Conservation (phyloP, 2,797 vertebrate species). For the Poeciliopsis gracilis region DNA sequence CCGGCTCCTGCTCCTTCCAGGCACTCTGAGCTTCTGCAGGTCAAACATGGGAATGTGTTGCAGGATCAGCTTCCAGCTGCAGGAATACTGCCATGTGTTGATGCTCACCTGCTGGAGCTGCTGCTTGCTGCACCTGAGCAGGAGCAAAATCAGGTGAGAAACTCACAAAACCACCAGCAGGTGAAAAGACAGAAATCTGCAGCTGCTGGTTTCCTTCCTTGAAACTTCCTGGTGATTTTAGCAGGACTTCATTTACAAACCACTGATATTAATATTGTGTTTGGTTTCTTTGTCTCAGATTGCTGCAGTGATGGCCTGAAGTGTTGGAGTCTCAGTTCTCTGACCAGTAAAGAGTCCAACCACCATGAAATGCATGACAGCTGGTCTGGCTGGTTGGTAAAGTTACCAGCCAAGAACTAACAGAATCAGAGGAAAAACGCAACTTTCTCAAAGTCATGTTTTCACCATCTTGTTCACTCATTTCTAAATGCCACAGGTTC, state of each 20-base stretch:
- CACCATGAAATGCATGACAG: neutral
- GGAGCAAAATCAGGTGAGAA: constrained; percentile 15
- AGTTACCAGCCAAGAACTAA: too few species aligned
- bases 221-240: too few species aligned
- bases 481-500: too few species aligned
- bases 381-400: too few species aligned
- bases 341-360: neutral
- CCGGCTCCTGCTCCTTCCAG: constrained; percentile 40
- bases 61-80: neutral
- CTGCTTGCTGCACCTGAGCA: constrained; percentile 29
- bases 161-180: neutral
- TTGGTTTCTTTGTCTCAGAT: neutral
- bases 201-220: neutral
- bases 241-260: too few species aligned
- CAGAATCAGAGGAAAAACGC: too few species aligned
- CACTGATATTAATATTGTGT: too few species aligned
- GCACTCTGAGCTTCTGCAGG: constrained; percentile 51
- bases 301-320: neutral
- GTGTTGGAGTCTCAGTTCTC: neutral
- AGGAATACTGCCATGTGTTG: neutral
- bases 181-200: too few species aligned
- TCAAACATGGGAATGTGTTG: constrained; percentile 9
- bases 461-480: too few species aligned
- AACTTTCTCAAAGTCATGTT: too few species aligned
- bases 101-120: constrained; percentile 58